Conservation (phyloP, 2,797 vertebrate species). For the Silurus lanzhouensis region DNA sequence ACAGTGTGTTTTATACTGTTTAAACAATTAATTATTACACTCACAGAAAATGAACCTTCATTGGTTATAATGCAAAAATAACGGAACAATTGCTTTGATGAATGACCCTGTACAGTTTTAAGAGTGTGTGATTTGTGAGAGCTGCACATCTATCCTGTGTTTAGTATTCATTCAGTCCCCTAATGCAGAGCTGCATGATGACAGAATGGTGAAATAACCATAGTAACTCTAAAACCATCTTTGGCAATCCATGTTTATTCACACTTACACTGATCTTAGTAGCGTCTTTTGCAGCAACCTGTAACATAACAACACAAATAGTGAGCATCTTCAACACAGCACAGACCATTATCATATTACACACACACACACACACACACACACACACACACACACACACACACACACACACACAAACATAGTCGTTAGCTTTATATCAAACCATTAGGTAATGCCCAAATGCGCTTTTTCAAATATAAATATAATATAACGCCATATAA, state of each 20-base stretch:
- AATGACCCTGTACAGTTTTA: neutral
- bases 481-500: neutral
- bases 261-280: conserved; percentile 95
- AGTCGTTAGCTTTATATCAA: neutral
- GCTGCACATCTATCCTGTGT: neutral
- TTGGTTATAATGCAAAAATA: neutral
- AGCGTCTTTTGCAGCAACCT: conserved; percentile 84
- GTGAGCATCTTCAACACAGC: neutral
- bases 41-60: neutral
- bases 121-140: neutral
- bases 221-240: neutral
- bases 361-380: neutral
- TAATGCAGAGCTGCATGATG: no score
- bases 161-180: neutral
- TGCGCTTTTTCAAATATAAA: neutral
- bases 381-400: conserved; percentile 1
- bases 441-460: neutral
- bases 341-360: neutral
- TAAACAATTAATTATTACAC: neutral
- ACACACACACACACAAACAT: neutral
- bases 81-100: neutral
- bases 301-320: conserved; percentile 57
- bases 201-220: neutral
- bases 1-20: neutral
- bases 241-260: neutral